A percentile compares a stretch with the other conserved stretches of the same genome.
Evolutionary conservation across 1,140 invertebrate species (phyloP).

Genomic region (Elysia chlorotica): DNA sequence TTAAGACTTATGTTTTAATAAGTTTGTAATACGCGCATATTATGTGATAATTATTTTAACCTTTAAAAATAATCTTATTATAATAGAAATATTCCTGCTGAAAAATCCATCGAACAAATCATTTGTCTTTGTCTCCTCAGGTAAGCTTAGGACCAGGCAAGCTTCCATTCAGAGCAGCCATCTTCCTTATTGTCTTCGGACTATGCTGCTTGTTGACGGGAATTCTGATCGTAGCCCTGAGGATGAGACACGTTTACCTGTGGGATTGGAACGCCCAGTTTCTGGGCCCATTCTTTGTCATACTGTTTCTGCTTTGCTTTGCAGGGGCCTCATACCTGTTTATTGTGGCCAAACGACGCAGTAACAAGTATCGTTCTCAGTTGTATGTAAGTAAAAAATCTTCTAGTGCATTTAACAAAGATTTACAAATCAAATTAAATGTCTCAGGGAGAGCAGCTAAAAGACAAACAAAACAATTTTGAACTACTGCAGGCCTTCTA

Average conservation of each 20-base stretch:
- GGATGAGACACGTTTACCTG: conserved; percentile 52
- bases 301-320: conserved; percentile 42
- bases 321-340: conserved; percentile 39
- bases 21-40: too few relatives aligned
- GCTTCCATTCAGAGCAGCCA: conserved; percentile 31
- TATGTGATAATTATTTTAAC: too few relatives aligned
- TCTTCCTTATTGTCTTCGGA: conserved; percentile 30
- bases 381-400: conserved; percentile 49
- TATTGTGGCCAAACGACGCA: conserved; percentile 36
- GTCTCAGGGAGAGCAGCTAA: too few relatives aligned
- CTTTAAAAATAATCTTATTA: too few relatives aligned
- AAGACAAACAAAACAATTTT: too few relatives aligned
- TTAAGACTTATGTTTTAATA: too few relatives aligned
- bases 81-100: too few relatives aligned
- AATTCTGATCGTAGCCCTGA: conserved; percentile 42
- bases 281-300: conserved; percentile 50
- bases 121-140: too few relatives aligned
- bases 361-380: conserved; percentile 47
- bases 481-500: too few relatives aligned
- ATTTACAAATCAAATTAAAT: too few relatives aligned
- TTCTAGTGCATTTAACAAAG: too few relatives aligned
- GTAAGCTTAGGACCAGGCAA: conserved; percentile 39
- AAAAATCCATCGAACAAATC: too few relatives aligned
- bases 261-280: conserved; percentile 48
- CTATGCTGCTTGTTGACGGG: conserved; percentile 37